A percentile compares a stretch with the other conserved stretches of the same genome.
Conservation (phyloP, 2,113 vertebrate species). For the Mugil cephalus region DNA sequence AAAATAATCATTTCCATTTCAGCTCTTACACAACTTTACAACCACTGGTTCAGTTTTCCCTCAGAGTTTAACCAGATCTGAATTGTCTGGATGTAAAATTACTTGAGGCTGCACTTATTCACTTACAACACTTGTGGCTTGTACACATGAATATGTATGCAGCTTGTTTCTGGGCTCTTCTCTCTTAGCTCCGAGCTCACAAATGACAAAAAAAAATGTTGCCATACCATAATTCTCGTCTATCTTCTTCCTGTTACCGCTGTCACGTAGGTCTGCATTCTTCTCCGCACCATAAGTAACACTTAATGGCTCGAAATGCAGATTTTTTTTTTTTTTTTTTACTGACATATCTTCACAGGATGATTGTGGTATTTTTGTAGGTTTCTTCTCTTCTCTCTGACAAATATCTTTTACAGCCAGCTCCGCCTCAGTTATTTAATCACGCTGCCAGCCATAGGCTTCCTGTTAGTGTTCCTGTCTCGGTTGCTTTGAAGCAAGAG, state of each 20-base stretch:
- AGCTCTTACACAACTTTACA: slow-evolving; percentile 34
- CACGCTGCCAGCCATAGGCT: neutral
- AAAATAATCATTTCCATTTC: slow-evolving; percentile 28
- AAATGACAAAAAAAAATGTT: slow-evolving; percentile 15
- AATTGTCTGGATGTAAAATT: neutral
- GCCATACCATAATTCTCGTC: slow-evolving; percentile 10
- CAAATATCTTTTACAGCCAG: slow-evolving; percentile 29
- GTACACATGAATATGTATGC: slow-evolving; percentile 28
- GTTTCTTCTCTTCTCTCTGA: slow-evolving; percentile 18
- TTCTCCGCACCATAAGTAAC: slow-evolving; percentile 34
- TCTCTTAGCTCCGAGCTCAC: slow-evolving; percentile 5
- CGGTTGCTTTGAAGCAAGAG: slow-evolving; percentile 26
- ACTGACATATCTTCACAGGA: slow-evolving; percentile 8
- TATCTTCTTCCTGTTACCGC: slow-evolving; percentile 20
- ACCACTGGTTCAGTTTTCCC: slow-evolving; percentile 8
- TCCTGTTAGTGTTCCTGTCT: slow-evolving; percentile 32
- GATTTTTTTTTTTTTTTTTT: neutral
- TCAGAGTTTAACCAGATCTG: slow-evolving; percentile 17
- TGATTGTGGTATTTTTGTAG: slow-evolving; percentile 34
- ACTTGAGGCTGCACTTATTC: slow-evolving; percentile 33
- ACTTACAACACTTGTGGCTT: slow-evolving; percentile 40
- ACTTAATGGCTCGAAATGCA: slow-evolving; percentile 25
- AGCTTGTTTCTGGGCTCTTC: slow-evolving; percentile 36
- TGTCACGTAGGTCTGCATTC: slow-evolving; percentile 49
- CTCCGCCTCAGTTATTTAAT: slow-evolving; percentile 23